These are phyloP conservation scores for Xyrauchen texanus DNA, from an alignment of 2,113 vertebrate genomes.

Conservation along the genomic window DNA sequence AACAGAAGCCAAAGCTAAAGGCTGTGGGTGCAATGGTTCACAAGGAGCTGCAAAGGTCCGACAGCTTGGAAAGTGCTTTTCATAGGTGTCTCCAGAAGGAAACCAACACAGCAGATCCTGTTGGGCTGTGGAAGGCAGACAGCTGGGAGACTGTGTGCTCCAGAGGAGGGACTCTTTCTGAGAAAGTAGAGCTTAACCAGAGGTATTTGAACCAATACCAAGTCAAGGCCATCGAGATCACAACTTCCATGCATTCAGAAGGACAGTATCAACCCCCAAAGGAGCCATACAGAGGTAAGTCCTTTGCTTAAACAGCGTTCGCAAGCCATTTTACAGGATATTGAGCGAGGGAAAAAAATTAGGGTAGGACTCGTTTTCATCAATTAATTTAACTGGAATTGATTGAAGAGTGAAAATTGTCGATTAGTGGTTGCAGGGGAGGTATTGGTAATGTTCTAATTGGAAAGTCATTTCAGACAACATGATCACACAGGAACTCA, in stretches of 20 bases:
- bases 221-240: constrained; percentile 49
- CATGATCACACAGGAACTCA: no score
- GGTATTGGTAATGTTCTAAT: no score
- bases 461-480: no score
- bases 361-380: no score
- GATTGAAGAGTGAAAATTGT: no score
- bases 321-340: no score
- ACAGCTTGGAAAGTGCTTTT: constrained; percentile 62
- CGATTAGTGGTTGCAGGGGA: no score
- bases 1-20: constrained; percentile 46
- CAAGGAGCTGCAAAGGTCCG: constrained; percentile 45
- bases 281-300: constrained; percentile 20
- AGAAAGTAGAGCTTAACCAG: constrained; percentile 74
- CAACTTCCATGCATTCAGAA: constrained; percentile 34
- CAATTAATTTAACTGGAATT: no score
- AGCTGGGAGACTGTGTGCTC: constrained; percentile 63
- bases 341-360: no score
- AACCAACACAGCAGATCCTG: constrained; percentile 37
- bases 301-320: no score
- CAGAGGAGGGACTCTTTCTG: constrained; percentile 11
- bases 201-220: constrained; percentile 64
- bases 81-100: constrained; percentile 59
- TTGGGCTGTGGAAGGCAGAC: constrained; percentile 65
- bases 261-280: constrained; percentile 40
- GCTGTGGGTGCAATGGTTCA: not conserved